These are phyloP conservation scores for Agrenia bidenticulata DNA, from an alignment of 2,888 invertebrate genomes.

Conservation along the genomic window DNA sequence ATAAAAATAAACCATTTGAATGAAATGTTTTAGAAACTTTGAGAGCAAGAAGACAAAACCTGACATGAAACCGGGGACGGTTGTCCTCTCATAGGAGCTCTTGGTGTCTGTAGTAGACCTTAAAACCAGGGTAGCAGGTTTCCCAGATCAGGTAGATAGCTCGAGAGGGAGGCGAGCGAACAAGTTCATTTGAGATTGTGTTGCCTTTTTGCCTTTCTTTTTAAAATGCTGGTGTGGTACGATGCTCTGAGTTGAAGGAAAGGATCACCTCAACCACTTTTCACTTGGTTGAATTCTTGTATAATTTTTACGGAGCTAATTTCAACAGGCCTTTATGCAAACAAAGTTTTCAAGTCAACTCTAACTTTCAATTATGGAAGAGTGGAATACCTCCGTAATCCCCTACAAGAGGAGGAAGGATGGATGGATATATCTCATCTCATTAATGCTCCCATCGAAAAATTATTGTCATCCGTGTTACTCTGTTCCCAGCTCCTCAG, in stretches of 20 bases:
- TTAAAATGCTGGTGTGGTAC: too few relatives aligned
- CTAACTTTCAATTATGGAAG: constrained; percentile 21
- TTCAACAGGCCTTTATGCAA: constrained; percentile 17
- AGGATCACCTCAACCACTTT: constrained; percentile 5
- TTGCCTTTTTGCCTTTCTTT: too few relatives aligned
- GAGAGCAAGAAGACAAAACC: constrained; percentile 17
- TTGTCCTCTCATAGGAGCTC: too few relatives aligned
- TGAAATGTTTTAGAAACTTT: constrained; percentile 26
- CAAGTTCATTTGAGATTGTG: too few relatives aligned
- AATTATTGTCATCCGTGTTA: constrained; percentile 24
- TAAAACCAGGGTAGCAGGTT: too few relatives aligned
- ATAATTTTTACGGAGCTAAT: constrained; percentile 14
- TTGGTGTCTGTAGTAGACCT: too few relatives aligned
- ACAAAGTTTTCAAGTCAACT: constrained; percentile 17
- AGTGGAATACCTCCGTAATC: constrained; percentile 14
- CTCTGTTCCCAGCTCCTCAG: constrained; percentile 5
- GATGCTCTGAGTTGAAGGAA: too few relatives aligned
- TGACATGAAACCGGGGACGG: neutral
- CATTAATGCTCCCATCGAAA: constrained; percentile 23
- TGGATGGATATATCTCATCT: constrained; percentile 21
- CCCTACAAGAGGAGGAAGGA: constrained; percentile 1
- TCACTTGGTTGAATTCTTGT: constrained; percentile 12
- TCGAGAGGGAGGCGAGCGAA: too few relatives aligned
- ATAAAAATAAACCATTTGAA: constrained; percentile 49
- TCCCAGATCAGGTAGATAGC: too few relatives aligned